Evolutionary conservation across 2,797 vertebrate genomes (phyloP).

Genomic region (Gephyroberyx darwinii): DNA sequence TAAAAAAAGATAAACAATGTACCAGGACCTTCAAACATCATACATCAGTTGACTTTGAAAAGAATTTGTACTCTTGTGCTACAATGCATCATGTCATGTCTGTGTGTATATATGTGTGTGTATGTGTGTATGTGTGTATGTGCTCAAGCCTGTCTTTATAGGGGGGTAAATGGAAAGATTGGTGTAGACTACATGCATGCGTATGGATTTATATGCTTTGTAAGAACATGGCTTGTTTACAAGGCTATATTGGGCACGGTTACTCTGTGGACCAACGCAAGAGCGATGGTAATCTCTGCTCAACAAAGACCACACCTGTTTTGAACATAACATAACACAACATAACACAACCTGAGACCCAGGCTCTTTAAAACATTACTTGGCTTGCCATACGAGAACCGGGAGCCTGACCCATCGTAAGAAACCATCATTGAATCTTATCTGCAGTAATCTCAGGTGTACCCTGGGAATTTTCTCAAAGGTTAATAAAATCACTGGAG

Average conservation of each 20-base stretch:
- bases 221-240: neutral
- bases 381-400: too few relatives aligned
- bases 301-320: neutral
- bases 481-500: too few relatives aligned
- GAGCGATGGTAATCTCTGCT: too few relatives aligned
- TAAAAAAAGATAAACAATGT: constrained; percentile 4
- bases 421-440: too few relatives aligned
- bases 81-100: neutral
- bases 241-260: neutral
- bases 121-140: constrained; percentile 2
- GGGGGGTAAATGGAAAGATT: too few relatives aligned
- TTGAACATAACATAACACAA: neutral
- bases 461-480: too few relatives aligned
- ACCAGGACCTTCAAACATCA: neutral
- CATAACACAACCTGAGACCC: neutral
- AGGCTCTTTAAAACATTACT: too few relatives aligned
- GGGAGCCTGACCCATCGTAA: too few relatives aligned
- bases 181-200: too few relatives aligned
- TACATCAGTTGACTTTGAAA: neutral
- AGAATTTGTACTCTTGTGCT: neutral
- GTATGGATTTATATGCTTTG: too few relatives aligned
- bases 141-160: neutral
- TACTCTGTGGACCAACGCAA: neutral
- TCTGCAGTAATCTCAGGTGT: too few relatives aligned
- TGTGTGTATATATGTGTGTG: constrained; percentile 6